phyloP scores from a whole-genome alignment of 2,888 invertebrate species.

The Chorisops tibialis region DNA sequence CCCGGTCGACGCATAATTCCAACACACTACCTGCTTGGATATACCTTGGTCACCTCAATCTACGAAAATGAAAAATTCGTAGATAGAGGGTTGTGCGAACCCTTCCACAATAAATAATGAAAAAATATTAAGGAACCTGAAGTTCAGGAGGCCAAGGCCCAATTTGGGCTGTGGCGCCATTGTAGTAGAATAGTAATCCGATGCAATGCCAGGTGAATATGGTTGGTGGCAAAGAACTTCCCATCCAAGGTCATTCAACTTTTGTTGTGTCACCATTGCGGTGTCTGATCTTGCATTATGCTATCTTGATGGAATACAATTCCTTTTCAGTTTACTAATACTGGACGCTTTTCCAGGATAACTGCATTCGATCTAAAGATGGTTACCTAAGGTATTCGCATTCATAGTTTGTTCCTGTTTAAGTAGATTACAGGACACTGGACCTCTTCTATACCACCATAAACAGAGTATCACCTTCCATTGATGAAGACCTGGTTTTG shows the following conservation, averaged over 20 bases:
- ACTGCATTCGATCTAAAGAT: neutral
- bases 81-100: no score
- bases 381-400: neutral
- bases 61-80: no score
- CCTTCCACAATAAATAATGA: no score
- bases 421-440: neutral
- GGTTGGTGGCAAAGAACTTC: neutral
- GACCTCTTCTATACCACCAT: neutral
- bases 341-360: constrained; percentile 5
- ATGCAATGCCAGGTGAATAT: constrained; percentile 16
- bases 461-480: neutral
- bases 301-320: constrained; percentile 12
- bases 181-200: no score
- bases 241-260: constrained; percentile 2
- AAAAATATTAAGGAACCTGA: no score
- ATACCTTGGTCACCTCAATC: no score
- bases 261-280: constrained; percentile 7
- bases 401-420: neutral
- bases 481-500: neutral
- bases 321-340: constrained; percentile 18
- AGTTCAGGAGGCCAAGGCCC: no score
- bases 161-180: no score
- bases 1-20: no score
- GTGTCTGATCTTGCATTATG: constrained; percentile 14
- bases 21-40: no score